Evolutionary conservation across 2,113 vertebrate genomes (phyloP).

Genomic region (Xiphophorus maculatus): DNA sequence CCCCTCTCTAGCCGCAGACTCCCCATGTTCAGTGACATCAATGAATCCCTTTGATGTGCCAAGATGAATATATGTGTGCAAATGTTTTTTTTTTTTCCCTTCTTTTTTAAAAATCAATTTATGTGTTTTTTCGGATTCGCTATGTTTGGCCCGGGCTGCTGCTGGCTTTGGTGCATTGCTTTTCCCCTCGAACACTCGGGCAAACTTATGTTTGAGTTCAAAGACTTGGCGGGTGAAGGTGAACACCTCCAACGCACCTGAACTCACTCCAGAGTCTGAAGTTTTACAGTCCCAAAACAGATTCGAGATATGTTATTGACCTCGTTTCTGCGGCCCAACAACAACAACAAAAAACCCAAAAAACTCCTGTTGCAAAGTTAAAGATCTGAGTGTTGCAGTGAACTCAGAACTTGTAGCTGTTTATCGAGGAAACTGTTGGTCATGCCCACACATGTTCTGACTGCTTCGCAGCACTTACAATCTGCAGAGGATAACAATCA

Average conservation of each 20-base stretch:
- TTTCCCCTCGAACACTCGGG: constrained; percentile 36
- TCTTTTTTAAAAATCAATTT: constrained; percentile 72
- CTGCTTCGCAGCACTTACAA: neutral
- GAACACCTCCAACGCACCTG: constrained; percentile 23
- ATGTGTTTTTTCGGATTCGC: constrained; percentile 74
- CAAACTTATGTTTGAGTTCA: constrained; percentile 32
- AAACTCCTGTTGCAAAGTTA: constrained; percentile 6
- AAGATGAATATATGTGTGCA: constrained; percentile 78
- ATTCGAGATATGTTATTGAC: constrained; percentile 4
- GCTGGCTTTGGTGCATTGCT: constrained; percentile 33
- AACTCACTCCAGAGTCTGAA: constrained; percentile 7
- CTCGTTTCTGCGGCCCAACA: neutral
- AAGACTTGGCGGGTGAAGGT: constrained; percentile 37
- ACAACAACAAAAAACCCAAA: neutral
- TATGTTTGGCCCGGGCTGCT: constrained; percentile 61
- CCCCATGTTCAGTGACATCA: constrained; percentile 81
- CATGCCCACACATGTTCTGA: constrained; percentile 18
- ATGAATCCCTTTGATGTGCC: constrained; percentile 82
- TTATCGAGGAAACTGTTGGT: constrained; percentile 5
- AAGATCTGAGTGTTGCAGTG: constrained; percentile 2
- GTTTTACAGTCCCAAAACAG: neutral
- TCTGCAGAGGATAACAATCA: constrained; percentile 8
- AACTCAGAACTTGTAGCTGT: constrained; percentile 2
- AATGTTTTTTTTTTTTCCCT: constrained; percentile 61
- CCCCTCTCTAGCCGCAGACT: constrained; percentile 71